These are phyloP conservation scores for Sympetrum striolatum DNA, from an alignment of 2,888 invertebrate species.

Conservation along the genomic window DNA sequence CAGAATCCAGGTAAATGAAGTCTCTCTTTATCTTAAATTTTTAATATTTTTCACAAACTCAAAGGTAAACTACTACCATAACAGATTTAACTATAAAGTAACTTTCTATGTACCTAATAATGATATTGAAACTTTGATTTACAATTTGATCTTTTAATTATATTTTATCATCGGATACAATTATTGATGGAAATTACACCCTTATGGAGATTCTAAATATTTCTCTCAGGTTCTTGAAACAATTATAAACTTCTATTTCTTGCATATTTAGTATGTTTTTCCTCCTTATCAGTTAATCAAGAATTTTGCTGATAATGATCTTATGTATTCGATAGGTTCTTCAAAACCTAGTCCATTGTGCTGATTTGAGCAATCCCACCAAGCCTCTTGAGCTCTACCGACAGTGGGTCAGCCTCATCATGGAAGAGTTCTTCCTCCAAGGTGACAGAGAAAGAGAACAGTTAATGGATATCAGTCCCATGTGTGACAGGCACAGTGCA, in stretches of 20 bases:
- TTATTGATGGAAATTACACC: too few species aligned
- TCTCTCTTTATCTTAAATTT: neutral
- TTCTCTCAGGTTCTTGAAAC: neutral
- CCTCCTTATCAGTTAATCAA: neutral
- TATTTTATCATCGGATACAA: too few species aligned
- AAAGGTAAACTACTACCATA: too few species aligned
- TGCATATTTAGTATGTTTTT: neutral
- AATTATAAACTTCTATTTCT: neutral
- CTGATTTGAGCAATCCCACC: constrained; percentile 69
- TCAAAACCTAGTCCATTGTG: constrained; percentile 91
- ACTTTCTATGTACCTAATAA: too few species aligned
- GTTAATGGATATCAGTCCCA: constrained; percentile 97
- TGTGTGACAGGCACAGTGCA: constrained; percentile 97
- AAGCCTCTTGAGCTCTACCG: constrained; percentile 95
- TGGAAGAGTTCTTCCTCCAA: constrained; percentile 99
- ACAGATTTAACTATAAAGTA: neutral
- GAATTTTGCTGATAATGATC: neutral
- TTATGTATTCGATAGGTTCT: constrained; percentile 72
- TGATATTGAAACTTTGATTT: too few species aligned
- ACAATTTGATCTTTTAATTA: too few species aligned
- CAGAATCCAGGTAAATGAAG: constrained; percentile 78
- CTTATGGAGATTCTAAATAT: neutral
- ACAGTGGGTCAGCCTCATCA: constrained; percentile 91
- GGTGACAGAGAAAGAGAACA: constrained; percentile 95
- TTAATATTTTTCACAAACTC: too few species aligned